Evolutionary conservation across 2,113 vertebrate genomes (phyloP).

Genomic region (Cynocephalus volans): DNA sequence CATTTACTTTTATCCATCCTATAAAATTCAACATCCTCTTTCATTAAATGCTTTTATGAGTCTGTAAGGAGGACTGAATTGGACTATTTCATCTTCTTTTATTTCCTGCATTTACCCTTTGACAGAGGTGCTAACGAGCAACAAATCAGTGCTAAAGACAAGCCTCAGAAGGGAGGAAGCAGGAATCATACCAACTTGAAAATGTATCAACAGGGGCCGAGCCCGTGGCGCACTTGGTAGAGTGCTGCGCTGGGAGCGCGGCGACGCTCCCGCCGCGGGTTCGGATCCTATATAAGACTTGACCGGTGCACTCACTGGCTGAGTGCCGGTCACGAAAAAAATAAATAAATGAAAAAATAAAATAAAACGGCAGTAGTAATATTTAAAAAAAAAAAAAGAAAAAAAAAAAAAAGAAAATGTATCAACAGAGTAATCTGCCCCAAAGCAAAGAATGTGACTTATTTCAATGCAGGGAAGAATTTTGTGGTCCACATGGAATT

Average conservation of each 20-base stretch:
- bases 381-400: too few species aligned
- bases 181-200: not conserved
- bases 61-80: not conserved
- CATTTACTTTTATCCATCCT: constrained; percentile 17
- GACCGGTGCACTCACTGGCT: too few species aligned
- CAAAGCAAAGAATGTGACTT: not conserved
- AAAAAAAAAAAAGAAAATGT: too few species aligned
- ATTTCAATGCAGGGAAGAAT: not conserved
- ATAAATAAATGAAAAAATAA: too few species aligned
- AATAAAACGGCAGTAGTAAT: too few species aligned
- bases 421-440: not conserved
- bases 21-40: constrained; percentile 45
- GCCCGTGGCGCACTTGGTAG: too few species aligned
- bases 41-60: constrained; percentile 45
- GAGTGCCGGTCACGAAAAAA: too few species aligned
- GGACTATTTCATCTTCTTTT: constrained; percentile 48
- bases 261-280: too few species aligned
- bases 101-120: constrained; percentile 69
- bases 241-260: too few species aligned
- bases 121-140: constrained; percentile 65
- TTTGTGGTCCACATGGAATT: not conserved
- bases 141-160: constrained; percentile 63
- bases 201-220: constrained; percentile 24
- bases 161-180: not conserved
- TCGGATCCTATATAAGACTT: too few species aligned